Evolutionary conservation across 2,888 invertebrate genomes (phyloP).

Genomic region (Tromatobia lineatoria): DNA sequence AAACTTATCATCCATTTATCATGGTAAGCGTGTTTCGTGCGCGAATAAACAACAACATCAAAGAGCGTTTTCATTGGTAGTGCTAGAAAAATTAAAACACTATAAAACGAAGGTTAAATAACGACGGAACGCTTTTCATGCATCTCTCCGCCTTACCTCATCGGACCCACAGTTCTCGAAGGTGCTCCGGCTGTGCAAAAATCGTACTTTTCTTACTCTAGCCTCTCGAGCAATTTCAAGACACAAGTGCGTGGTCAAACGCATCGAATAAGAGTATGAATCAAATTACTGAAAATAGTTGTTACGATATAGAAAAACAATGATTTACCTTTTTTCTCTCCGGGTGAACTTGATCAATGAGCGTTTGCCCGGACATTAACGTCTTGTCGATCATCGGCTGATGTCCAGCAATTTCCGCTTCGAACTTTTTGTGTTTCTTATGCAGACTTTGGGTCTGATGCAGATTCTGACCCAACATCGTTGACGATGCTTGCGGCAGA

Average conservation of each 20-base stretch:
- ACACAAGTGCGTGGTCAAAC: constrained; percentile 48
- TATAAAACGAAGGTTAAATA: constrained; percentile 43
- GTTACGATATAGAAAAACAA: constrained; percentile 26
- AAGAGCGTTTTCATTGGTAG: constrained; percentile 20
- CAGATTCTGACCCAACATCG: constrained; percentile 92
- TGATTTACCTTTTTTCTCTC: constrained; percentile 90
- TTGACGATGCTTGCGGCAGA: constrained; percentile 92
- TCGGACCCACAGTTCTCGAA: constrained; percentile 74
- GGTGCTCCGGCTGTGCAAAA: constrained; percentile 82
- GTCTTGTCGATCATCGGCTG: constrained; percentile 94
- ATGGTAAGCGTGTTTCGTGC: constrained; percentile 7
- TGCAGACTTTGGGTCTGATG: constrained; percentile 96
- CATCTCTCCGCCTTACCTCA: constrained; percentile 79
- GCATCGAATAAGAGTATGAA: neutral
- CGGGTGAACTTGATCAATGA: constrained; percentile 93
- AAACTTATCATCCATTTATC: neutral
- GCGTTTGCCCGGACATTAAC: constrained; percentile 91
- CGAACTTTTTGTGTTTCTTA: constrained; percentile 97
- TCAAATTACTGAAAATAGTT: neutral
- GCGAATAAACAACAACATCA: constrained; percentile 10
- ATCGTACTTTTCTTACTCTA: constrained; percentile 73
- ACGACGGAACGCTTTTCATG: constrained; percentile 73
- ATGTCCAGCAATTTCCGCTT: constrained; percentile 95
- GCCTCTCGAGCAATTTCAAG: constrained; percentile 33
- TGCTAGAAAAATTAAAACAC: constrained; percentile 43